phyloP scores from a whole-genome alignment of 2,113 vertebrate genomes.

The Trogon surrucura region DNA sequence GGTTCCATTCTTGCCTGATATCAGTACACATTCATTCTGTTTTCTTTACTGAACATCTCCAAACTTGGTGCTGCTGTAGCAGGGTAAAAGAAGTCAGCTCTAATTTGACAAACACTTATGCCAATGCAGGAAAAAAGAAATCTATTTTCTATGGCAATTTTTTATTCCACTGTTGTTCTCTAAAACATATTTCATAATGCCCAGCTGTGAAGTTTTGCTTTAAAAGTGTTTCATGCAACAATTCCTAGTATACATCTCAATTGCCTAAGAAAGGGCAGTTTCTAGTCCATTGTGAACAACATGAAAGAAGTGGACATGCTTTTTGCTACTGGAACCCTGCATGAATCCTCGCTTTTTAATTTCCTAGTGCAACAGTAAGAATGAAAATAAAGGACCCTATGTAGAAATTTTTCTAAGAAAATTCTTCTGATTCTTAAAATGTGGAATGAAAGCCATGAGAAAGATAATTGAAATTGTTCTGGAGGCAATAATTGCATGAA shows the following conservation, averaged over 20 bases:
- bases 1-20: background rate
- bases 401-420: background rate
- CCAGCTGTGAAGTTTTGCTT: background rate
- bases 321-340: background rate
- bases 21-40: background rate
- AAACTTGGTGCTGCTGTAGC: background rate
- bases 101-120: background rate
- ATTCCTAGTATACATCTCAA: background rate
- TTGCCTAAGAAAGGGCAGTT: background rate
- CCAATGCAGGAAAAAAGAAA: background rate
- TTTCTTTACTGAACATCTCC: background rate
- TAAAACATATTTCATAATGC: background rate
- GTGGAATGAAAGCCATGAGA: background rate
- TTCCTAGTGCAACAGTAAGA: background rate
- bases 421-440: background rate
- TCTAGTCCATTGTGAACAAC: background rate
- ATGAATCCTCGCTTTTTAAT: background rate
- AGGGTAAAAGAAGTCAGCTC: background rate
- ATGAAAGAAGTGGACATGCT: background rate
- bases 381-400: slow-evolving; percentile 2
- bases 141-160: background rate
- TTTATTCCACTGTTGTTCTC: background rate
- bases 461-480: background rate
- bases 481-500: background rate
- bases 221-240: background rate